Base-by-base conservation (phyloP, 2,797 vertebrate genomes). In the Acipenser oxyrinchus region DNA sequence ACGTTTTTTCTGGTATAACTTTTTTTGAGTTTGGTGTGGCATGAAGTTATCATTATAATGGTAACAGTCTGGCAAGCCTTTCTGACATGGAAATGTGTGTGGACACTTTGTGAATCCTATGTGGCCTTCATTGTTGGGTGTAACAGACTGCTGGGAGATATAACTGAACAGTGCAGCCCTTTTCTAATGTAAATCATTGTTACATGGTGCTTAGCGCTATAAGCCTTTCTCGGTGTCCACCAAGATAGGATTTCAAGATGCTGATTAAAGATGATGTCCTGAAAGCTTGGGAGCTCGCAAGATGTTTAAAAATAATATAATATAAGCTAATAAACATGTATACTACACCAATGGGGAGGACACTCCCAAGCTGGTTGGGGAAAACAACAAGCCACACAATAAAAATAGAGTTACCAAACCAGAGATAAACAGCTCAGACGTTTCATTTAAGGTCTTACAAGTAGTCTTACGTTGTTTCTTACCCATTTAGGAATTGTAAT, bases 271-370 rank as follows among this genome's bases (percentile, higher is more conserved):
- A 10, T 12, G n/a, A 48, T 66, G 37, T 49, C 52, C 53, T 57
- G 64, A 48, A 48, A 49, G 11, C 53, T n/a, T n/a, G 48, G 49
- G 15, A 15, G 76, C 83, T 70, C 68, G 73, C 73, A 4, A 79
- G 81, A 77, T 82, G 74, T 79, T 85, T 84, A 78, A 79, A 82
- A 84, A 78, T 62, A 73, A 84, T 79, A 76, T 68, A 80, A 81
- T 80, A 82, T 77, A 67, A 37, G 23, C 23, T 37, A 37, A 37
- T 37, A 37, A 37, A 4, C 23, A 37, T 37, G 23, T 37, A 37
- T 37, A 37, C 23, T 37, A 37, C 23, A 2, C 4, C 23, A 37
- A 37, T 37, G 4, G 4, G 23, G 23, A 37, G 23, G 23, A 37
- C 2, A 37, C 23, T 37, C 23, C 23, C 23, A 37, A 37, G 23